Evolutionary conservation across 2,797 vertebrate species (phyloP).

Genomic region (Trematomus bernacchii): DNA sequence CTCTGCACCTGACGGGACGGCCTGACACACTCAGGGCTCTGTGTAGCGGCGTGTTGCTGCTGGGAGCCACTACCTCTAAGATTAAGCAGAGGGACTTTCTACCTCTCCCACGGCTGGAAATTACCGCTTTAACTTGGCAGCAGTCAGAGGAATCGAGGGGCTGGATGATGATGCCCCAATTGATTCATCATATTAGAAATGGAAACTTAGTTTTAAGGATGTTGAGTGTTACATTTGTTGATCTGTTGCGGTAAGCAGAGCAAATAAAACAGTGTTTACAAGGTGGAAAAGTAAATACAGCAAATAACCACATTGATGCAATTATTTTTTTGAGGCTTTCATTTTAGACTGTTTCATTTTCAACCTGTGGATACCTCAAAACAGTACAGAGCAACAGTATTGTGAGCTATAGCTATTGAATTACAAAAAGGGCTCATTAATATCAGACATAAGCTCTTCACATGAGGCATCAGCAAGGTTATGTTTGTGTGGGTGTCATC

Average conservation of each 20-base stretch:
- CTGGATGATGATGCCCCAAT: background rate
- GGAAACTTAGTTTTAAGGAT: background rate
- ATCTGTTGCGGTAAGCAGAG: background rate
- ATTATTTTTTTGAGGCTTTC: background rate
- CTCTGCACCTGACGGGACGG: constrained; percentile 47
- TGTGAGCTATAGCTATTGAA: constrained; percentile 9
- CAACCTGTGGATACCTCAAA: background rate
- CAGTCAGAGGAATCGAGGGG: constrained; percentile 40
- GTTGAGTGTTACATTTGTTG: background rate
- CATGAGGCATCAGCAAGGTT: background rate
- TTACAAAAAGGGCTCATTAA: too few relatives aligned
- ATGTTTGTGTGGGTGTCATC: background rate
- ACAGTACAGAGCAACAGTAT: constrained; percentile 13
- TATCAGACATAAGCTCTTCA: background rate
- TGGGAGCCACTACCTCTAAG: constrained; percentile 43
- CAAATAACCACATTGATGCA: background rate
- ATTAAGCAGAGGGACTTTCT: constrained; percentile 56
- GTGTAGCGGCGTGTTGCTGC: constrained; percentile 63
- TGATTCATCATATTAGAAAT: constrained; percentile 3
- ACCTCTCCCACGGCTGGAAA: constrained; percentile 55
- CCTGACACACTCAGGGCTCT: constrained; percentile 63
- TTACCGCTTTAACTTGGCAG: constrained; percentile 65
- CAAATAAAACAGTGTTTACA: background rate
- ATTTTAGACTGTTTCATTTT: background rate
- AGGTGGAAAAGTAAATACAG: background rate